These are phyloP conservation scores for Setipinna tenuifilis DNA, from an alignment of 2,797 vertebrate genomes.

Conservation along the genomic window DNA sequence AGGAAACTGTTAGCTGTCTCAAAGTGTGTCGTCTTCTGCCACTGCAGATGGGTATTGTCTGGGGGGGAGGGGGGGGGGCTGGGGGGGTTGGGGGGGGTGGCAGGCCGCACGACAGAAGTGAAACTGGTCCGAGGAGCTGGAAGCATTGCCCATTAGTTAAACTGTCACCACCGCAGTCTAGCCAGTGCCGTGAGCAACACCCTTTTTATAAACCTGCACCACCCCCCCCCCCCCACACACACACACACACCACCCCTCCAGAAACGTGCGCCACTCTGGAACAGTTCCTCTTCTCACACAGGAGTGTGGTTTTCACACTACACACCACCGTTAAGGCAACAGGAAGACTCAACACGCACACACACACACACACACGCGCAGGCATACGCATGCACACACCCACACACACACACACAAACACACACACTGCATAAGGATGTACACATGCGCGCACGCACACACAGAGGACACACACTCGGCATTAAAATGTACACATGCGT, in stretches of 20 bases:
- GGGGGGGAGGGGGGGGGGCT: neutral
- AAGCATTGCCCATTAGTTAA: neutral
- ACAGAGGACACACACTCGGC: too few relatives aligned
- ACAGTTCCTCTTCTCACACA: neutral
- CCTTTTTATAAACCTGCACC: neutral
- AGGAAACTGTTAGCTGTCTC: conserved; percentile 16
- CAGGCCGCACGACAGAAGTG: neutral
- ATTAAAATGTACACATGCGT: neutral
- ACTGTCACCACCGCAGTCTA: neutral
- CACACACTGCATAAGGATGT: too few relatives aligned
- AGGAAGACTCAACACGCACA: neutral
- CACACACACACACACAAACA: too few relatives aligned
- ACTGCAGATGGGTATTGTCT: neutral
- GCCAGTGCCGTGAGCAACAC: neutral
- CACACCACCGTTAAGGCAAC: neutral
- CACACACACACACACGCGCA: too few relatives aligned
- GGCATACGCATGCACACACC: too few relatives aligned
- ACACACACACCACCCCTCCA: neutral
- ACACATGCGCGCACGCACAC: too few relatives aligned
- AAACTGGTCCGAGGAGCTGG: neutral
- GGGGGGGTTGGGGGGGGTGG: too few relatives aligned
- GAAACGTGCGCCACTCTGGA: neutral
- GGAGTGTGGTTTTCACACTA: neutral
- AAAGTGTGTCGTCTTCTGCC: neutral
- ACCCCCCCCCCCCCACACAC: too few relatives aligned